Evolutionary conservation across 2,888 invertebrate genomes (phyloP).

Genomic region (Tinea semifulvella): DNA sequence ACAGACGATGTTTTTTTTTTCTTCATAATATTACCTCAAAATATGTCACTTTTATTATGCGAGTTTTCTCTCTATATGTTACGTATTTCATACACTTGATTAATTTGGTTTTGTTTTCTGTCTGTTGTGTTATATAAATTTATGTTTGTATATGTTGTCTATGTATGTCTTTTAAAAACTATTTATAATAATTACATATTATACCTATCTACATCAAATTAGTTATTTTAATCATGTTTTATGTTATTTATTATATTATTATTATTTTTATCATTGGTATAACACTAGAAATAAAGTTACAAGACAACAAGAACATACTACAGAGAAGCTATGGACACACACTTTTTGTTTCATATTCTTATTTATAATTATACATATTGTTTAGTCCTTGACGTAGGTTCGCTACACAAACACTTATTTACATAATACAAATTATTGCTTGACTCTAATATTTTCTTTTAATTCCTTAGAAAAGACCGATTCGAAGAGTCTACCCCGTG

Average conservation of each 20-base stretch:
- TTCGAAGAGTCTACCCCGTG: conserved; percentile 46
- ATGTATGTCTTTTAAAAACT: not conserved
- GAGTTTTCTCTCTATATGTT: not conserved
- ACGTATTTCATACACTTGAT: not conserved
- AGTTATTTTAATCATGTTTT: too few species aligned
- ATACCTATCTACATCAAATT: too few species aligned
- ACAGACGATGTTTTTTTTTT: not conserved
- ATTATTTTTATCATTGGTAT: too few species aligned
- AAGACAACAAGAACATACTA: too few species aligned
- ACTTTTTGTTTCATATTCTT: too few species aligned
- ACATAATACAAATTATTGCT: not conserved
- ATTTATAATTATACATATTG: too few species aligned
- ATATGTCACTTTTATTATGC: not conserved
- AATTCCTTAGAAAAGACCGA: conserved; percentile 25
- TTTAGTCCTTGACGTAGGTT: not conserved
- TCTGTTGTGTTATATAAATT: too few species aligned
- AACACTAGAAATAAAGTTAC: too few species aligned
- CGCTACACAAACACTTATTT: not conserved
- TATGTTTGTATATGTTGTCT: not conserved
- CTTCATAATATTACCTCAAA: too few species aligned
- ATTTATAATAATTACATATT: too few species aligned
- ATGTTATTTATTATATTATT: too few species aligned
- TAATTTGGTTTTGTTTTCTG: not conserved
- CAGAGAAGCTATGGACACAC: too few species aligned
- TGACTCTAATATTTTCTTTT: not conserved